These are phyloP conservation scores for Hippocampus comes DNA, from an alignment of 2,113 vertebrate genomes.

Conservation along the genomic window DNA sequence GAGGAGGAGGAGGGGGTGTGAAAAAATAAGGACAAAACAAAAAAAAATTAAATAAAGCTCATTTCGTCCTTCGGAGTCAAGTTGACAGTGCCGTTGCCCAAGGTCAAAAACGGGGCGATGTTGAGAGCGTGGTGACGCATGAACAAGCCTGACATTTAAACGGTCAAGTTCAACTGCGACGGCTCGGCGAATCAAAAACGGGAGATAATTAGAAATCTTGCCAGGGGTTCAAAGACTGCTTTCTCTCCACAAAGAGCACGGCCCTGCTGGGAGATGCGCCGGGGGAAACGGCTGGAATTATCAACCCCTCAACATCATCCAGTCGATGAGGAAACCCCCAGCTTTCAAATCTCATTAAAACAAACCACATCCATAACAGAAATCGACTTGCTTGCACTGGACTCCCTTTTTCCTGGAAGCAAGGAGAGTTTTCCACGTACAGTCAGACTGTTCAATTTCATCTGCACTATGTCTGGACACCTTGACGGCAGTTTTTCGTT, in stretches of 20 bases:
- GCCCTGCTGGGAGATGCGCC: constrained; percentile 11
- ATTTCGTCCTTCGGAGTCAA: constrained; percentile 56
- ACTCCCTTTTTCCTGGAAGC: not conserved
- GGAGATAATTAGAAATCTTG: not conserved
- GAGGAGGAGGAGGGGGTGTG: constrained; percentile 15
- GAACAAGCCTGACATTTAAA: constrained; percentile 65
- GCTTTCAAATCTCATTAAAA: constrained; percentile 29
- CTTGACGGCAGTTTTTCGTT: not conserved
- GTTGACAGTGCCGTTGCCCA: constrained; percentile 43
- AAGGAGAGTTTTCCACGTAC: not conserved
- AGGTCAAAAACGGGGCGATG: constrained; percentile 41
- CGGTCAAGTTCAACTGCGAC: constrained; percentile 11
- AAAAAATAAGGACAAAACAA: not conserved
- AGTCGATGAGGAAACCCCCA: constrained; percentile 3
- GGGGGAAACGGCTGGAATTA: constrained; percentile 13
- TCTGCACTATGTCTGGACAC: not conserved
- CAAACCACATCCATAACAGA: constrained; percentile 11
- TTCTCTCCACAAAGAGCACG: constrained; percentile 19
- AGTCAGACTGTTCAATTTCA: not conserved
- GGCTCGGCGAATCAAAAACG: constrained; percentile 19
- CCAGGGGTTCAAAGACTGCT: constrained; percentile 18
- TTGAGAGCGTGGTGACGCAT: constrained; percentile 26
- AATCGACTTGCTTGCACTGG: constrained; percentile 1
- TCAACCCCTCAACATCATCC: not conserved
- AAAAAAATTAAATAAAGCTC: constrained; percentile 12